Evolutionary conservation across 2,888 invertebrate genomes (phyloP).

Genomic region (Athalia circularis): DNA sequence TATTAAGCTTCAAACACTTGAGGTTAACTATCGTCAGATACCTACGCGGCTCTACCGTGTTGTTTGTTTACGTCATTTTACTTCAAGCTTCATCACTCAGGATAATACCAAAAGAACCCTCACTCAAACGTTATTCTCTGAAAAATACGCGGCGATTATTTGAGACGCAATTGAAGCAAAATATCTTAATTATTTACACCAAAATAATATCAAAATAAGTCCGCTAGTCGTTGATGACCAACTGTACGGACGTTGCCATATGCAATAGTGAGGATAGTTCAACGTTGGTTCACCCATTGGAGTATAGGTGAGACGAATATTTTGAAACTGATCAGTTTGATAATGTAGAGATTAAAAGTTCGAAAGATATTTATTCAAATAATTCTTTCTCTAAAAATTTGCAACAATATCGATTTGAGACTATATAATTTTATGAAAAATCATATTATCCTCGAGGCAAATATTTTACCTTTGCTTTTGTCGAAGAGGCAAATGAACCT

Average conservation of each 20-base stretch:
- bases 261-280: constrained; percentile 12
- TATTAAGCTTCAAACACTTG: constrained; percentile 16
- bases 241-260: constrained; percentile 34
- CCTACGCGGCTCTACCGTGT: constrained; percentile 16
- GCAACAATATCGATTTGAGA: too few relatives aligned
- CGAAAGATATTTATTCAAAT: too few relatives aligned
- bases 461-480: too few relatives aligned
- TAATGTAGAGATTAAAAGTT: too few relatives aligned
- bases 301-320: not conserved
- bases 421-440: too few relatives aligned
- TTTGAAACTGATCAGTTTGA: not conserved
- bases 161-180: not conserved
- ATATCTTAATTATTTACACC: constrained; percentile 26
- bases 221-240: not conserved
- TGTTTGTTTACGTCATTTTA: constrained; percentile 40
- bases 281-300: constrained; percentile 11
- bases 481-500: too few relatives aligned
- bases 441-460: too few relatives aligned
- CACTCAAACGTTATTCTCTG: not conserved
- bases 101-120: not conserved
- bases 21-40: constrained; percentile 41
- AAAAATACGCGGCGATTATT: not conserved
- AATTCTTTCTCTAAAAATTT: too few relatives aligned
- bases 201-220: constrained; percentile 26
- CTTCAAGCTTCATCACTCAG: not conserved